A percentile compares a stretch with the other conserved stretches of the same genome.
phyloP scores from a whole-genome alignment of 2,888 invertebrate species.

The Stenurella melanura region DNA sequence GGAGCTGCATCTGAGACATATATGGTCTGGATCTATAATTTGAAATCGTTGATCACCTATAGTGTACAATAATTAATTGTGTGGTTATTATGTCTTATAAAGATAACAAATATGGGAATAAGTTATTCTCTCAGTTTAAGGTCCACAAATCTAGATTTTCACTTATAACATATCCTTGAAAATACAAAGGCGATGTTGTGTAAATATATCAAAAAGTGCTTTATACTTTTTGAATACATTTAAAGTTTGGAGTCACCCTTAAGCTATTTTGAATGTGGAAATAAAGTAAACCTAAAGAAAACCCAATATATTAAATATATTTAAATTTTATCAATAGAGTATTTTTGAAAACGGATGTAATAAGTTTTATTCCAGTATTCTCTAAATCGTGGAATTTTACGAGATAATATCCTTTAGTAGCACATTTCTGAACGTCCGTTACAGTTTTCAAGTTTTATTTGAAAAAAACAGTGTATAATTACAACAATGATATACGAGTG shows the following conservation, averaged over 20 bases:
- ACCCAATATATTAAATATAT: constrained; percentile 57
- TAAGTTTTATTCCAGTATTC: constrained; percentile 24
- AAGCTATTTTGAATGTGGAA: constrained; percentile 64
- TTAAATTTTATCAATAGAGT: constrained; percentile 54
- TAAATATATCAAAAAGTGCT: constrained; percentile 63
- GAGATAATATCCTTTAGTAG: background rate
- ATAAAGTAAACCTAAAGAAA: constrained; percentile 56
- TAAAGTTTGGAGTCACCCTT: constrained; percentile 60
- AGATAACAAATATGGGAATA: background rate
- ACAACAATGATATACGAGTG: no score
- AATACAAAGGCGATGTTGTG: constrained; percentile 52
- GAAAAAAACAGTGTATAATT: no score
- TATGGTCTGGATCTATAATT: no score
- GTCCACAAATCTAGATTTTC: constrained; percentile 3
- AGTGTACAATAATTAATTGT: background rate
- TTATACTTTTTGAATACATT: constrained; percentile 64
- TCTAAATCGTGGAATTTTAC: background rate
- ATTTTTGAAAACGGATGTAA: constrained; percentile 29
- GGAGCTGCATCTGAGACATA: no score
- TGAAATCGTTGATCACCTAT: no score
- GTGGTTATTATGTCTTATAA: background rate
- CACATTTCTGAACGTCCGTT: background rate
- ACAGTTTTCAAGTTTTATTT: background rate
- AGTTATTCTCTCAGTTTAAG: background rate
- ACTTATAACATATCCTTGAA: constrained; percentile 40